Evolutionary conservation across 1,140 invertebrate genomes (phyloP).

Genomic region (Coptotermes formosanus): DNA sequence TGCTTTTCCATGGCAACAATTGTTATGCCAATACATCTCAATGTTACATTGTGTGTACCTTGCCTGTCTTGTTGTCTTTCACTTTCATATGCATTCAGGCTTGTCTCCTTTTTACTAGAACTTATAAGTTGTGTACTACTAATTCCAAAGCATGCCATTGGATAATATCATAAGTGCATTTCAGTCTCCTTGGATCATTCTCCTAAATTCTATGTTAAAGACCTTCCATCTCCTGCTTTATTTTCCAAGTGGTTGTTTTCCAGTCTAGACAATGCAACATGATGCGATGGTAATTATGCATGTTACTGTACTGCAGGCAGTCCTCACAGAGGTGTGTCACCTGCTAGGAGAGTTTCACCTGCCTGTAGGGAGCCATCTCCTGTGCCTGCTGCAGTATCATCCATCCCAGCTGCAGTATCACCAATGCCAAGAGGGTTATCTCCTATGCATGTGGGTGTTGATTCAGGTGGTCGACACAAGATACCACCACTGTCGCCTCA

Average conservation of each 20-base stretch:
- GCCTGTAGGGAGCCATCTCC: background rate
- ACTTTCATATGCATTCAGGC: too few species aligned
- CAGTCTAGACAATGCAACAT: background rate
- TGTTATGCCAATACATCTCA: too few species aligned
- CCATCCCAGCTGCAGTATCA: background rate
- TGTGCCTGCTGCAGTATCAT: background rate
- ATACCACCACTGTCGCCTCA: conserved; percentile 26
- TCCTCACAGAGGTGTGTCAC: background rate
- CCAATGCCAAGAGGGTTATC: background rate
- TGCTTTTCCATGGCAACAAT: too few species aligned
- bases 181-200: too few species aligned
- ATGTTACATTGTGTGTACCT: too few species aligned
- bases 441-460: background rate
- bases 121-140: too few species aligned
- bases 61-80: too few species aligned
- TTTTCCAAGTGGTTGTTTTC: background rate
- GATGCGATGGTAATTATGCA: background rate
- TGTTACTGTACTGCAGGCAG: background rate
- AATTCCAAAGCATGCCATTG: too few species aligned
- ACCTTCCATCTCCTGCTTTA: too few species aligned
- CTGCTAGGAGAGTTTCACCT: background rate
- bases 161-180: too few species aligned
- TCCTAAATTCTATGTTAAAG: too few species aligned
- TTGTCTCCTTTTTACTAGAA: too few species aligned
- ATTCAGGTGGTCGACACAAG: conserved; percentile 25